phyloP scores from a whole-genome alignment of 2,888 invertebrate genomes.

The Oscheius sp. region DNA sequence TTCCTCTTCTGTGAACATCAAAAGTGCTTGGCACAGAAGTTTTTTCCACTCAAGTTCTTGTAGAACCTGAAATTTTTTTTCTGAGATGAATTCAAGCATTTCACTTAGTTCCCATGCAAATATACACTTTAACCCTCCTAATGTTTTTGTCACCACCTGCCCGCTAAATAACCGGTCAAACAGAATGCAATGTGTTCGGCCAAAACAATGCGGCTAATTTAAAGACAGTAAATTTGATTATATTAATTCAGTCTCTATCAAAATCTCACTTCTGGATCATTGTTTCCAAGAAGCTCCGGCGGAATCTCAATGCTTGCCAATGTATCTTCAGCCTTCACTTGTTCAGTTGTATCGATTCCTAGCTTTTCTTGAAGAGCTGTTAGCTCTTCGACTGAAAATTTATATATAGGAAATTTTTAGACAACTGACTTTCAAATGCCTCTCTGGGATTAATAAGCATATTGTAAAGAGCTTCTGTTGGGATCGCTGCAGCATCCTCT shows the following conservation, averaged over 20 bases:
- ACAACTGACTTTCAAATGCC: not conserved
- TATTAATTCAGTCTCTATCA: no score
- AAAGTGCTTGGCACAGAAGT: not conserved
- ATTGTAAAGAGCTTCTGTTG: not conserved
- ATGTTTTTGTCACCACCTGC: no score
- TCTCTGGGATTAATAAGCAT: not conserved
- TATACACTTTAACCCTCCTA: no score
- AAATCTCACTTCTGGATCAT: not conserved
- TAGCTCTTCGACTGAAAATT: not conserved
- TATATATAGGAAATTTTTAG: not conserved
- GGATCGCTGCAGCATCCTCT: not conserved
- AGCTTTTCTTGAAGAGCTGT: not conserved
- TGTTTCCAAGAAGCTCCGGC: not conserved
- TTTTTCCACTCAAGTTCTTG: conserved; percentile 2
- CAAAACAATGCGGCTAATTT: no score
- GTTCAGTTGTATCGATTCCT: conserved; percentile 7
- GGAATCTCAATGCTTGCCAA: conserved; percentile 3
- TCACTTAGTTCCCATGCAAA: no score
- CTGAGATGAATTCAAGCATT: no score
- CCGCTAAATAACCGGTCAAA: no score
- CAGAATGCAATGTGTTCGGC: no score
- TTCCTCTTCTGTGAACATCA: not conserved
- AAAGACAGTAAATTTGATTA: no score
- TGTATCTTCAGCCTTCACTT: not conserved
- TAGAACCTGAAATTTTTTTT: not conserved